phyloP scores from a whole-genome alignment of 2,113 vertebrate genomes.

The Elaphurus davidianus region DNA sequence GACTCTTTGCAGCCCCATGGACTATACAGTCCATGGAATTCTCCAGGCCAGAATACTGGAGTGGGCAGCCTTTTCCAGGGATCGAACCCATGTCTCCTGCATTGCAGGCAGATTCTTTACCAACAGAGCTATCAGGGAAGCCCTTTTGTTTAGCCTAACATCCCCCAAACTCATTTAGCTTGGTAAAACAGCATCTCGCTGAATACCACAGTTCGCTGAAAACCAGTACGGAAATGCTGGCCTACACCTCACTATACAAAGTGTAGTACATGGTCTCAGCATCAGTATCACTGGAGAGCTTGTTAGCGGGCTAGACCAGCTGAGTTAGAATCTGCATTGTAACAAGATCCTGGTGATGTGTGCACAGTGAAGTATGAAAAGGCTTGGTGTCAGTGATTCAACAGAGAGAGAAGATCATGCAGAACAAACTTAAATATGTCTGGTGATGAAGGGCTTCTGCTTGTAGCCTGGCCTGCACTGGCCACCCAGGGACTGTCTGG shows the following conservation, averaged over 20 bases:
- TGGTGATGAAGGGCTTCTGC: not conserved
- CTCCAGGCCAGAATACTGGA: not conserved
- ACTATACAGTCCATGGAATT: not conserved
- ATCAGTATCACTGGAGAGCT: not conserved
- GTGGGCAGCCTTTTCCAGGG: not conserved
- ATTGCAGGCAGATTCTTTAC: not conserved
- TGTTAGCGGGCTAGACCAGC: too few species aligned
- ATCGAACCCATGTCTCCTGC: not conserved
- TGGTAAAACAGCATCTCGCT: not conserved
- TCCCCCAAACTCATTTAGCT: not conserved
- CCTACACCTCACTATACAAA: not conserved
- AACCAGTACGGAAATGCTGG: not conserved
- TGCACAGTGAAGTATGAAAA: not conserved
- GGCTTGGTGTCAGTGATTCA: conserved; percentile 22
- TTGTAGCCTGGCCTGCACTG: not conserved
- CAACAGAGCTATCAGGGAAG: not conserved
- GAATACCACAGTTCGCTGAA: not conserved
- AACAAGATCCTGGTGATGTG: not conserved
- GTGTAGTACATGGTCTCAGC: not conserved
- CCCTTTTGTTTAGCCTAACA: not conserved
- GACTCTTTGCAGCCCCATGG: not conserved
- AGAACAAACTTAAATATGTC: not conserved
- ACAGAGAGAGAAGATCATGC: not conserved
- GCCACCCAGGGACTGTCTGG: not conserved
- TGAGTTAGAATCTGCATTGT: not conserved